Evolutionary conservation across 2,888 invertebrate species (phyloP).

Genomic region (Athalia rosae): DNA sequence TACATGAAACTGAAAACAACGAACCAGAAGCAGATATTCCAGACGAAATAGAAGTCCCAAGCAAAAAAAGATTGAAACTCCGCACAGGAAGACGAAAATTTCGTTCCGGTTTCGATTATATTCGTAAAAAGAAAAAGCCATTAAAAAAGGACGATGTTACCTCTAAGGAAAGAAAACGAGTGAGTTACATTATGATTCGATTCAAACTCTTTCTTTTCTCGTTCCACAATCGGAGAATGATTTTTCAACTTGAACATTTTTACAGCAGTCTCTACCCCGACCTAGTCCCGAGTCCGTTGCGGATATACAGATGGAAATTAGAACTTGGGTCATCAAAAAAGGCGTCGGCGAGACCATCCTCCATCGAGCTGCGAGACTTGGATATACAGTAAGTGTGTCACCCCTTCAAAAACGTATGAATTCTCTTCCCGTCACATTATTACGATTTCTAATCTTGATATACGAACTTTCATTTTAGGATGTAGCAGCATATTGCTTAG

Average conservation of each 20-base stretch:
- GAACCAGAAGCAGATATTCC: slow-evolving; percentile 57
- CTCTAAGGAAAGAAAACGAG: slow-evolving; percentile 74
- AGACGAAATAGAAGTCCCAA: slow-evolving; percentile 64
- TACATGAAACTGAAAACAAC: slow-evolving; percentile 58
- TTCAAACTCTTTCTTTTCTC: slow-evolving; percentile 33
- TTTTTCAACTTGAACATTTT: slow-evolving; percentile 21
- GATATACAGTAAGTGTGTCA: slow-evolving; percentile 84
- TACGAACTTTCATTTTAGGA: slow-evolving; percentile 78
- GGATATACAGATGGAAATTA: slow-evolving; percentile 90
- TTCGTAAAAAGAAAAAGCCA: slow-evolving; percentile 90
- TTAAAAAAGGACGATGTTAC: slow-evolving; percentile 74
- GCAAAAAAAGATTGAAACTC: slow-evolving; percentile 78
- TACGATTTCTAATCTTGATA: neutral
- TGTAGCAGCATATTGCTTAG: slow-evolving; percentile 92
- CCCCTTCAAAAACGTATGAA: neutral
- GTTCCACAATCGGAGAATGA: slow-evolving; percentile 23
- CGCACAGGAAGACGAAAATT: slow-evolving; percentile 84
- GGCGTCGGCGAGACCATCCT: slow-evolving; percentile 95
- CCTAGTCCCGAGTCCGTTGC: slow-evolving; percentile 81
- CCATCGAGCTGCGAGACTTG: slow-evolving; percentile 92
- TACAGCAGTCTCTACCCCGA: slow-evolving; percentile 68
- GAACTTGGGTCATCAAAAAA: slow-evolving; percentile 94
- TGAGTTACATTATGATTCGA: slow-evolving; percentile 54
- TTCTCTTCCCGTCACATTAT: slow-evolving; percentile 51
- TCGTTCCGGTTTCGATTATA: slow-evolving; percentile 91